Evolutionary conservation across 2,888 invertebrate genomes (phyloP).

Genomic region (Amitus sp.): DNA sequence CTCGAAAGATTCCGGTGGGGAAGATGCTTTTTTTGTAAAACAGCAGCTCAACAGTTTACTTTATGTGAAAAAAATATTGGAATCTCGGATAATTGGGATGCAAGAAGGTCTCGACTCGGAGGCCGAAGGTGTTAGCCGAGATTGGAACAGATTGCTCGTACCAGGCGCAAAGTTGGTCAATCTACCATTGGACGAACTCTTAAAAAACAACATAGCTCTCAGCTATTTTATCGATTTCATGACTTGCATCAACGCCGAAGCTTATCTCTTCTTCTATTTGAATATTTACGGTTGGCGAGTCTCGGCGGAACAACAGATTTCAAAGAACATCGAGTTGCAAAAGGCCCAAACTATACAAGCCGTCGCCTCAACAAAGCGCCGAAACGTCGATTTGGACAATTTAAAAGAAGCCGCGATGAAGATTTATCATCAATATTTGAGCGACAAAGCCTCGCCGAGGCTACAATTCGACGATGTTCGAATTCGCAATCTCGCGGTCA

Average conservation of each 20-base stretch:
- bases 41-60: constrained; percentile 87
- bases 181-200: constrained; percentile 76
- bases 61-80: constrained; percentile 82
- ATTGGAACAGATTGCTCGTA: constrained; percentile 64
- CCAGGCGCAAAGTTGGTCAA: constrained; percentile 69
- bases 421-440: constrained; percentile 81
- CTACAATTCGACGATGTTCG: constrained; percentile 73
- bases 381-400: constrained; percentile 63
- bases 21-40: constrained; percentile 83
- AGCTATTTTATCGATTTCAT: constrained; percentile 83
- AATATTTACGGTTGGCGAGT: constrained; percentile 77
- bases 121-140: constrained; percentile 59
- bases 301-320: constrained; percentile 77
- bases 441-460: constrained; percentile 75
- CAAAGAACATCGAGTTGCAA: constrained; percentile 69
- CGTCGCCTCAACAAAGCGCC: constrained; percentile 43
- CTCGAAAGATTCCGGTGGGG: constrained; percentile 87
- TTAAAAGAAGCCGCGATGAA: constrained; percentile 76
- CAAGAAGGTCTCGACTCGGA: constrained; percentile 67
- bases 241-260: constrained; percentile 75
- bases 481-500: constrained; percentile 71
- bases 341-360: constrained; percentile 61
- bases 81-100: constrained; percentile 70
- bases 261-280: constrained; percentile 81
- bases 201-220: constrained; percentile 81